Percentiles rank a stretch among this genome's conserved stretches.
phyloP scores from a whole-genome alignment of 2,113 vertebrate species.

The Elephantulus edwardii region DNA sequence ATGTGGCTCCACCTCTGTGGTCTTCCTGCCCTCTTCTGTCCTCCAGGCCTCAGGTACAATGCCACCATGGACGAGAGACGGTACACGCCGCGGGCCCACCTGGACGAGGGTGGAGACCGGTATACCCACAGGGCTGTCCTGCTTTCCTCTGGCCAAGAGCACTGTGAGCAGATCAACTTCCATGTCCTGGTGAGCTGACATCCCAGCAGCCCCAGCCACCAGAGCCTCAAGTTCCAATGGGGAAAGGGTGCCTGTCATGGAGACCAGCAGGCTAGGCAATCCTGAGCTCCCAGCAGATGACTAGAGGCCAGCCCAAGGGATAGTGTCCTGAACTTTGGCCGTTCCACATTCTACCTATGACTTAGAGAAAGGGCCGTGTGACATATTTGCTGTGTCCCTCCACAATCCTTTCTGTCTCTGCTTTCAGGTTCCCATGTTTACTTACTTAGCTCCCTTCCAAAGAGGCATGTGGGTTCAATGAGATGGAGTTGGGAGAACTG shows the following conservation, averaged over 20 bases:
- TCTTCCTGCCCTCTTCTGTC: background rate
- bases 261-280: background rate
- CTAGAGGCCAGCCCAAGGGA: background rate
- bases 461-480: background rate
- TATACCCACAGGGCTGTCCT: constrained; percentile 82
- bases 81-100: constrained; percentile 91
- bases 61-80: constrained; percentile 92
- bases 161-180: constrained; percentile 90
- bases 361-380: background rate
- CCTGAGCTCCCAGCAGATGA: background rate
- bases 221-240: background rate
- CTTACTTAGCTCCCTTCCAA: background rate
- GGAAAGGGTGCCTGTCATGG: background rate
- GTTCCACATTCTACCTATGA: background rate
- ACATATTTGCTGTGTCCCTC: background rate
- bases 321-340: background rate
- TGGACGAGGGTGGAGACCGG: constrained; percentile 87
- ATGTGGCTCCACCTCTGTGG: background rate
- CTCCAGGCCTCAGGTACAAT: constrained; percentile 89
- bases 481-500: background rate
- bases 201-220: accelerated
- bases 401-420: background rate
- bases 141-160: constrained; percentile 83
- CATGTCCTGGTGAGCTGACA: constrained; percentile 91
- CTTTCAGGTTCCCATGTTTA: background rate